These are phyloP conservation scores for Perdita meconis DNA, from an alignment of 2,888 invertebrate genomes.

Conservation along the genomic window DNA sequence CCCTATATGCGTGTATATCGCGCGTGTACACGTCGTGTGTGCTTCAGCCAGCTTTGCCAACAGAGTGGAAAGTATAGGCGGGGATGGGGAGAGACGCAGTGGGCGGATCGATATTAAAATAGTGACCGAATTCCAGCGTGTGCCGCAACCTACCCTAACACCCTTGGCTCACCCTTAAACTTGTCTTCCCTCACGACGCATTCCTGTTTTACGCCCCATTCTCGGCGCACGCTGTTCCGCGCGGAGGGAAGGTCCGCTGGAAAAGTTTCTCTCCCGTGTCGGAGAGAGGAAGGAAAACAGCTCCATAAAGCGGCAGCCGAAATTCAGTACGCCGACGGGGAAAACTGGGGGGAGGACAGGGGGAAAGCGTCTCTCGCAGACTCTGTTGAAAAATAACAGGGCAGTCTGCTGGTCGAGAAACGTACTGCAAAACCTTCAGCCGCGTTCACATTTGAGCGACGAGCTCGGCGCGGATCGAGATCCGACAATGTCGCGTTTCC, in stretches of 20 bases:
- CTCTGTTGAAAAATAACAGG: conserved; percentile 56
- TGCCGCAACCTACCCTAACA: conserved; percentile 82
- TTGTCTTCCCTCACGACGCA: conserved; percentile 51
- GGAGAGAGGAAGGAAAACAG: conserved; percentile 61
- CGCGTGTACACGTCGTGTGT: conserved; percentile 16
- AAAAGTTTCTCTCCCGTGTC: conserved; percentile 63
- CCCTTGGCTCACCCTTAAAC: conserved; percentile 70
- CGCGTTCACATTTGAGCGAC: no score
- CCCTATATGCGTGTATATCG: conserved; percentile 3
- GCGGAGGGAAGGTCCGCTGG: conserved; percentile 45
- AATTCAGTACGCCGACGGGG: conserved; percentile 48
- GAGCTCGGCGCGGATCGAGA: no score
- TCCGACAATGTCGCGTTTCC: no score
- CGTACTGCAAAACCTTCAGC: conserved; percentile 31
- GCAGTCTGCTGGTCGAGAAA: conserved; percentile 24
- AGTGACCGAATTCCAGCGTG: conserved; percentile 83
- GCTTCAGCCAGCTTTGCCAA: conserved; percentile 2
- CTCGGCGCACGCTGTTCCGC: conserved; percentile 47
- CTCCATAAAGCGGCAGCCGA: conserved; percentile 65
- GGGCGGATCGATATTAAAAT: conserved; percentile 83
- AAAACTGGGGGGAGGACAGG: background rate
- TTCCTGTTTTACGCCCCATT: conserved; percentile 29
- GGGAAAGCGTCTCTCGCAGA: conserved; percentile 23
- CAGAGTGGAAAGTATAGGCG: conserved; percentile 4
- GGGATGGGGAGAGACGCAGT: conserved; percentile 50